Evolutionary conservation across 2,888 invertebrate genomes (phyloP).

Genomic region (Drosophila suboccidentalis): DNA sequence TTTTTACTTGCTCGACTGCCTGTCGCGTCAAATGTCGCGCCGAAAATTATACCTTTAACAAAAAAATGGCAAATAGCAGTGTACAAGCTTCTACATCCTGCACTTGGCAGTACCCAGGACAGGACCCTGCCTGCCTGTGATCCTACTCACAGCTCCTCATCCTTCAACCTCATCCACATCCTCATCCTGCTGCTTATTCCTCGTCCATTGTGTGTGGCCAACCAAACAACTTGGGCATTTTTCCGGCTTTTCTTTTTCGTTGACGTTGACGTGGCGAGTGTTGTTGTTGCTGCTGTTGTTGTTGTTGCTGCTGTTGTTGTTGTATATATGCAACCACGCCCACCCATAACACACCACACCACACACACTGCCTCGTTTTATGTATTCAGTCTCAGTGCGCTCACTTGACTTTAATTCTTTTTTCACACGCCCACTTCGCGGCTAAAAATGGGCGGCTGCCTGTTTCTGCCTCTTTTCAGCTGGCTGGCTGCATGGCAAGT

Average conservation of each 20-base stretch:
- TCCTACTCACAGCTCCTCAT: conserved; percentile 14
- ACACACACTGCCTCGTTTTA: conserved; percentile 54
- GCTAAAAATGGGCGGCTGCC: not conserved
- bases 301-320: conserved; percentile 22
- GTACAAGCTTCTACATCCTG: conserved; percentile 49
- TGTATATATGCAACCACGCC: conserved; percentile 60
- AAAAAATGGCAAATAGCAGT: conserved; percentile 61
- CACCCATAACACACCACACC: conserved; percentile 28
- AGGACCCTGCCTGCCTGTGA: conserved; percentile 8
- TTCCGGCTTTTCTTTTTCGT: conserved; percentile 74
- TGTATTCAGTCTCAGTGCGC: conserved; percentile 82
- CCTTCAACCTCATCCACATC: not conserved
- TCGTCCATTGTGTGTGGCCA: conserved; percentile 55
- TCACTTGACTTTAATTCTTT: conserved; percentile 82
- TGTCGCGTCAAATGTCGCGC: conserved; percentile 84
- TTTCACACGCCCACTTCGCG: conserved; percentile 77
- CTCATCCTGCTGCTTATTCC: not conserved
- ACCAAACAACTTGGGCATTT: conserved; percentile 77
- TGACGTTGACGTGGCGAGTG: conserved; percentile 71
- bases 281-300: conserved; percentile 33
- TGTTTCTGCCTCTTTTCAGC: not conserved
- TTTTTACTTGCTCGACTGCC: conserved; percentile 21
- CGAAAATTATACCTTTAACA: conserved; percentile 81
- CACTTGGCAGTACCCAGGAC: conserved; percentile 2
- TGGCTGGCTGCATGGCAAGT: conserved; percentile 47